Evolutionary conservation across 1,140 invertebrate genomes (phyloP).

Genomic region (Eriosoma lanigerum): DNA sequence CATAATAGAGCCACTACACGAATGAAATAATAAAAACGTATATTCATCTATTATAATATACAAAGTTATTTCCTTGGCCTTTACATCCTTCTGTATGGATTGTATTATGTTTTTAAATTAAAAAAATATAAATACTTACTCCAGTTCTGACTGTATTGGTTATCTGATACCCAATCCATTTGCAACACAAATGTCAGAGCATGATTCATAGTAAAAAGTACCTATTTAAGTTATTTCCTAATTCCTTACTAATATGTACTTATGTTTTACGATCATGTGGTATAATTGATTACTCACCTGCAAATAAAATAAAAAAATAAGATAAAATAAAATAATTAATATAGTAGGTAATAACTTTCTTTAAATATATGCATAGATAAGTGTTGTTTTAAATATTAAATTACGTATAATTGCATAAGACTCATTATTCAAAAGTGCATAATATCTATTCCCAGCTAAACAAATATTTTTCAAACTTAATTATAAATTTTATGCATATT

Average conservation of each 20-base stretch:
- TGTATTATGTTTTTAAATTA: too few relatives aligned
- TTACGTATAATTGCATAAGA: too few relatives aligned
- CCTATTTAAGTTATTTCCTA: too few relatives aligned
- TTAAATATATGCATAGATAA: too few relatives aligned
- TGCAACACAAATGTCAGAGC: constrained; percentile 45
- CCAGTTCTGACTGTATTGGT: background rate
- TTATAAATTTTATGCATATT: too few relatives aligned
- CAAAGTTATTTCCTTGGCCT: background rate
- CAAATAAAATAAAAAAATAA: constrained; percentile 22
- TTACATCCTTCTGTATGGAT: background rate
- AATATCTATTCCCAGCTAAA: too few relatives aligned
- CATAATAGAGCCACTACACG: background rate
- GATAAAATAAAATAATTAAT: too few relatives aligned
- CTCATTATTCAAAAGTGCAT: too few relatives aligned
- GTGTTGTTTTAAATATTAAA: too few relatives aligned
- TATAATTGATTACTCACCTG: constrained; percentile 17
- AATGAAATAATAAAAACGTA: background rate
- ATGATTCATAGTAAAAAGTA: constrained; percentile 37
- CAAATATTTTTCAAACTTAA: too few relatives aligned
- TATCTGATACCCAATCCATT: constrained; percentile 46
- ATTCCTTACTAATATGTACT: background rate
- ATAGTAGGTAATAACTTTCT: too few relatives aligned
- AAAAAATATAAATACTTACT: constrained; percentile 15
- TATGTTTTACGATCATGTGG: background rate
- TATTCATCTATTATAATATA: background rate